phyloP scores from a whole-genome alignment of 2,888 invertebrate genomes.

The Choreutis nemorana region DNA sequence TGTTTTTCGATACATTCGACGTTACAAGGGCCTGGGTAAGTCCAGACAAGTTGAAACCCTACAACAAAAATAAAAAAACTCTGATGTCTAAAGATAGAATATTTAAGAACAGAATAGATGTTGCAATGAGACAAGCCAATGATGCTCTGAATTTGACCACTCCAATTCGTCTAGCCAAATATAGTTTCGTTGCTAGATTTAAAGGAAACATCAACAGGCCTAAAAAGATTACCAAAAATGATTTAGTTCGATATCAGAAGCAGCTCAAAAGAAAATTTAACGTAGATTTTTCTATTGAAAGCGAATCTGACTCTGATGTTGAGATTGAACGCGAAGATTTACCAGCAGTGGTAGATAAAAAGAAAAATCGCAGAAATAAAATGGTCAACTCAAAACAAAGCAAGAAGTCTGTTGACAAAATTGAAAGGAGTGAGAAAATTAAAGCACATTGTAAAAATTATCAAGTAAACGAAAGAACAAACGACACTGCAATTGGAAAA shows the following conservation, averaged over 20 bases:
- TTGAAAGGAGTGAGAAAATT: too few species aligned
- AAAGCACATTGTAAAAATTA: too few species aligned
- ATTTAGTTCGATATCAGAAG: conserved; percentile 26
- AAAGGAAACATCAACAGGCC: conserved; percentile 40
- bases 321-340: too few species aligned
- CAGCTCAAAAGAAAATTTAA: conserved; percentile 32
- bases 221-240: conserved; percentile 27
- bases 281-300: conserved; percentile 29
- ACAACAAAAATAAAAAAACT: conserved; percentile 23
- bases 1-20: conserved; percentile 51
- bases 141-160: conserved; percentile 37
- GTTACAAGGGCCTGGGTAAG: conserved; percentile 55
- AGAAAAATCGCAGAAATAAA: too few species aligned
- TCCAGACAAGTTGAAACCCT: conserved; percentile 38
- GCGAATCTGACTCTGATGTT: conserved; percentile 26
- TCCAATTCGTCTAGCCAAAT: conserved; percentile 36
- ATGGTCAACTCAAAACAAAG: too few species aligned
- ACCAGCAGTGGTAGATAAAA: background rate
- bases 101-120: conserved; percentile 29
- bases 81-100: conserved; percentile 18
- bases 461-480: too few species aligned
- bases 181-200: conserved; percentile 51
- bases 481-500: too few species aligned
- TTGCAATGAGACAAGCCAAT: conserved; percentile 40
- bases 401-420: too few species aligned